Conservation (phyloP, 2,888 invertebrate genomes). For the Diachrysia chrysitis region DNA sequence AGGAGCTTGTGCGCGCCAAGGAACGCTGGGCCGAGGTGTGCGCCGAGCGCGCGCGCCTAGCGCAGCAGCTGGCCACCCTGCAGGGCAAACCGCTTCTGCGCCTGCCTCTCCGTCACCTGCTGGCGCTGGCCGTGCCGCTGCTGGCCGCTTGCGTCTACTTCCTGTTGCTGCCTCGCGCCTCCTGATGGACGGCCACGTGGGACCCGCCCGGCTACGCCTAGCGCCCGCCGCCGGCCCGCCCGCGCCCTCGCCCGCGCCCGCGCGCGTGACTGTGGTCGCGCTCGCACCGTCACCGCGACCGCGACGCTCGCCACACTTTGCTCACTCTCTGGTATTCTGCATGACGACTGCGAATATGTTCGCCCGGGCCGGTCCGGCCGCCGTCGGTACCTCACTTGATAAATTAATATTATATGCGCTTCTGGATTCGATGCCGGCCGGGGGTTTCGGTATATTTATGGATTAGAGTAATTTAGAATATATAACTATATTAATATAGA, state of each 20-base stretch:
- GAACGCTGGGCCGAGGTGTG: conserved; percentile 92
- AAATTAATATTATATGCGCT: conserved; percentile 67
- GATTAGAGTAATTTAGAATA: conserved; percentile 73
- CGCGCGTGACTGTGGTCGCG: no score
- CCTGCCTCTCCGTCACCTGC: conserved; percentile 86
- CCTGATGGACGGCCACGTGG: conserved; percentile 91
- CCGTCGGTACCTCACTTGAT: conserved; percentile 62
- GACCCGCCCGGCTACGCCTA: conserved; percentile 87
- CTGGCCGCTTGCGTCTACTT: conserved; percentile 90
- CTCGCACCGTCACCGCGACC: no score
- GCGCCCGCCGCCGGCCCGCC: conserved; percentile 45
- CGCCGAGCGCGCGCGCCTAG: conserved; percentile 90
- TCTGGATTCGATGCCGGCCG: conserved; percentile 62
- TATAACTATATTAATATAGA: conserved; percentile 58
- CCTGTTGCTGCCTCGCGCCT: conserved; percentile 89
- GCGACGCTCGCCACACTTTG: conserved; percentile 50
- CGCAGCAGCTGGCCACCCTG: conserved; percentile 87
- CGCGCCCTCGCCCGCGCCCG: conserved; percentile 16
- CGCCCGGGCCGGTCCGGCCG: conserved; percentile 50
- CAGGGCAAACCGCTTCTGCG: conserved; percentile 83
- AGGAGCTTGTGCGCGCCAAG: conserved; percentile 93
- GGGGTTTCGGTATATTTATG: conserved; percentile 69
- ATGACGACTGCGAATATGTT: no score
- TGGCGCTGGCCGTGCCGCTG: conserved; percentile 86
- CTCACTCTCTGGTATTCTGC: conserved; percentile 61